Percentiles rank a stretch among this genome's conserved stretches.
phyloP scores from a whole-genome alignment of 37 sponge, comb jelly and placozoan species.

The Sycon ciliatum region DNA sequence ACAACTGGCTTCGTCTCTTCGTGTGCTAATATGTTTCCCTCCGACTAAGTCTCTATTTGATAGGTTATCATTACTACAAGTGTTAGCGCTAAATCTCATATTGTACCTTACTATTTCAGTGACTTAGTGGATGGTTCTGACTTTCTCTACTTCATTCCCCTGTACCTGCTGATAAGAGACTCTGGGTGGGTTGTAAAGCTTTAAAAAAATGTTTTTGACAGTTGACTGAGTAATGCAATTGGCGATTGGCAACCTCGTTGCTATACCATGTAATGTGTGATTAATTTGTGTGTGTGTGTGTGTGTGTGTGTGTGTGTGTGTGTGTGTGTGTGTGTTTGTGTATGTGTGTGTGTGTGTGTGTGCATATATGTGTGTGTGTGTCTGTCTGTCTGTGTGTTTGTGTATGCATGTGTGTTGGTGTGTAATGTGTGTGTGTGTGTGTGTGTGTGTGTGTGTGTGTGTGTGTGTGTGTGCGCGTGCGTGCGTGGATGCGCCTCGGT shows the following conservation, averaged over 20 bases:
- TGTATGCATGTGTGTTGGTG: neutral
- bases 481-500: neutral
- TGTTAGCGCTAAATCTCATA: too few species aligned
- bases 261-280: too few species aligned
- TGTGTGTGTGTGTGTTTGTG: constrained; percentile 1
- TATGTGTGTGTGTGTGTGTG: neutral
- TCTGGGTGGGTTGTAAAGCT: neutral
- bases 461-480: neutral
- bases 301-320: constrained; percentile 5
- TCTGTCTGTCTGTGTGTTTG: neutral
- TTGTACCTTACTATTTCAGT: too few species aligned
- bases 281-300: neutral
- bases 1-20: too few species aligned
- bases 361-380: neutral
- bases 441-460: constrained; percentile 19
- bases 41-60: too few species aligned
- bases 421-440: neutral
- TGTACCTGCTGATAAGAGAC: too few species aligned
- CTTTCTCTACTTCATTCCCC: too few species aligned
- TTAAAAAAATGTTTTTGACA: neutral
- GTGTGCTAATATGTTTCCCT: too few species aligned
- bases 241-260: too few species aligned
- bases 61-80: too few species aligned
- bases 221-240: too few species aligned
- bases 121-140: too few species aligned